Conservation (phyloP, 2,888 invertebrate genomes). For the Epirrhoe alternata region DNA sequence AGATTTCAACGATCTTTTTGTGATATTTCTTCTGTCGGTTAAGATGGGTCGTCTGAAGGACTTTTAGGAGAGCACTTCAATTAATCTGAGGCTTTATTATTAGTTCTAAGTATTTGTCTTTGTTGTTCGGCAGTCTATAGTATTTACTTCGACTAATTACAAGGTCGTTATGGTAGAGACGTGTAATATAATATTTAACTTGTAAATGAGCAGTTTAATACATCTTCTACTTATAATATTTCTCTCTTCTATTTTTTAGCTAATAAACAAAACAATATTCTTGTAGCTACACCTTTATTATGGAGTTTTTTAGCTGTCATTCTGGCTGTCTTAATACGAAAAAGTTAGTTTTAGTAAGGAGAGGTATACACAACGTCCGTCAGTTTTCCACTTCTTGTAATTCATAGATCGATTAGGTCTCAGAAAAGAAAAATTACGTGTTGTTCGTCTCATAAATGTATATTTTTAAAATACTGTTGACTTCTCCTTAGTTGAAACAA, state of each 20-base stretch:
- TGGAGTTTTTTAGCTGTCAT: too few species aligned
- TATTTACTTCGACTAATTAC: background rate
- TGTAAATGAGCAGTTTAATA: background rate
- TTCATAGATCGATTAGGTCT: too few species aligned
- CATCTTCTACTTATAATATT: background rate
- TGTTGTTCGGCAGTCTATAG: background rate
- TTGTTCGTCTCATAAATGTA: too few species aligned
- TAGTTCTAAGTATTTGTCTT: background rate
- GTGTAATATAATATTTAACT: background rate
- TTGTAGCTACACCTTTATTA: too few species aligned
- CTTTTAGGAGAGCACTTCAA: slow-evolving; percentile 32
- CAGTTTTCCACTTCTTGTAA: too few species aligned
- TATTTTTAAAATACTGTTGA: too few species aligned
- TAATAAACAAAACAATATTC: too few species aligned
- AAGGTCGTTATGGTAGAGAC: background rate
- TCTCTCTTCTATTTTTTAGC: too few species aligned
- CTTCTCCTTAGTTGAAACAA: background rate
- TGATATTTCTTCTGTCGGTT: slow-evolving; percentile 21
- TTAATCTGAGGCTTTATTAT: slow-evolving; percentile 24
- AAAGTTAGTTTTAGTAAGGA: too few species aligned
- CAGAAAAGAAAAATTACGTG: too few species aligned
- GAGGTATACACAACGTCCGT: too few species aligned
- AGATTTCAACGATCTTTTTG: slow-evolving; percentile 37
- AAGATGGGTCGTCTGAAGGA: slow-evolving; percentile 35
- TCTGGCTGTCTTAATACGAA: too few species aligned